Base-by-base conservation (phyloP, 2,797 vertebrate genomes). In the Gambelia wislizenii region DNA sequence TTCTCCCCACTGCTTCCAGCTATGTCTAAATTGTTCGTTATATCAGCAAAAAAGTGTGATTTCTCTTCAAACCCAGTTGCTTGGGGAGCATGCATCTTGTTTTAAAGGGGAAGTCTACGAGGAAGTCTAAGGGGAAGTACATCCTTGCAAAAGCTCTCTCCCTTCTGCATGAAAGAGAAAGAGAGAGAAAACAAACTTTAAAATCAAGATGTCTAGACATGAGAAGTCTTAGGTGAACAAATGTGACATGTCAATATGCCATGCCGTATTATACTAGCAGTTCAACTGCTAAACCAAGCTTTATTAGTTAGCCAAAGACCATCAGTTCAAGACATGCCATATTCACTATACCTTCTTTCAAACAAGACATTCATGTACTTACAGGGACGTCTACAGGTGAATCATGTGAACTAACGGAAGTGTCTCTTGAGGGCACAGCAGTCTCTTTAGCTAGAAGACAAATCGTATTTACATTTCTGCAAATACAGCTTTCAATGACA, bases 401-500 rank as follows among this genome's bases (percentile, higher is more conserved):
- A 88, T 95, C 95, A 89, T 95, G 96, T 39, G 89, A 83, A 84
- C 96, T 97, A 82, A 96, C 95, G 78, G 94, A 92, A 94, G 1
- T 95, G 90, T 93, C 94, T 94, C 95, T 96, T 4, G 96, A 93
- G 87, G 96, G 94, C 9, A 89, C 77, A 70, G 91, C 74, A 47
- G 89, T 89, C 93, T 97, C 96, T 91, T 96, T 94, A 95, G 90
- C 97, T 97, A 92, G 88, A 96, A 96, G 90, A 42, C 92, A 94
- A 93, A 95, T 64, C 64, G 16, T 0, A 78, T 92, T 90, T 92
- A 89, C 64, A 52, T 86, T 0, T 74, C 80, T 85, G 86, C n/a
- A 93, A 72, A 88, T 83, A 88, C 70, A 89, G 8, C 33, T 52
- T 39, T 80, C n/a, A 36, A 25, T 2, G 14, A 39, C 69, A 52